Percentiles rank a stretch among this genome's conserved stretches.
phyloP scores from a whole-genome alignment of 2,113 vertebrate species.

The Strix uralensis region DNA sequence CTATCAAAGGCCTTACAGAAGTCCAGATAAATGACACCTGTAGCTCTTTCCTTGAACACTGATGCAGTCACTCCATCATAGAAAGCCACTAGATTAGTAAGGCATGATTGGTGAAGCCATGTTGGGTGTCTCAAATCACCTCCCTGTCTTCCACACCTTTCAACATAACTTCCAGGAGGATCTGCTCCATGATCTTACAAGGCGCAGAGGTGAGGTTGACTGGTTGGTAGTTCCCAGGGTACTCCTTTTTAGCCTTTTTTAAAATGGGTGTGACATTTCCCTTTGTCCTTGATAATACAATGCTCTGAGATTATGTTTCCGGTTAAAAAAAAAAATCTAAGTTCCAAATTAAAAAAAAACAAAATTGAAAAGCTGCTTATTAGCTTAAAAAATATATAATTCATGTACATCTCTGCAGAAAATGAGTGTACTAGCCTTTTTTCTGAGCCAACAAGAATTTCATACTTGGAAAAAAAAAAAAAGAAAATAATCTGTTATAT shows the following conservation, averaged over 20 bases:
- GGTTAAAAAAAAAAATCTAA: not conserved
- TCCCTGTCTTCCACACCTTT: not conserved
- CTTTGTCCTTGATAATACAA: not conserved
- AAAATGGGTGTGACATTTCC: not conserved
- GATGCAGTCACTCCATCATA: not conserved
- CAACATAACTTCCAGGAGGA: not conserved
- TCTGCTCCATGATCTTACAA: not conserved
- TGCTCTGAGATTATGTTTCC: not conserved
- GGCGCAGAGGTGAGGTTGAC: accelerated
- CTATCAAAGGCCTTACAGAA: not conserved
- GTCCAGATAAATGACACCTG: no score
- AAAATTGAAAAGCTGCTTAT: accelerated
- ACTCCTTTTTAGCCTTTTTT: not conserved
- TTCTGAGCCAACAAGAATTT: not conserved
- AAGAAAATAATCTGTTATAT: not conserved
- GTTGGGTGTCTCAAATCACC: not conserved
- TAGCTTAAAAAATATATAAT: not conserved
- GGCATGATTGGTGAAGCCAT: not conserved
- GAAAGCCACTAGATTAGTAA: not conserved
- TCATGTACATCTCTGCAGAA: not conserved
- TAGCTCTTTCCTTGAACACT: not conserved
- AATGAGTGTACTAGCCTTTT: not conserved
- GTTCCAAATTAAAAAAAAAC: not conserved
- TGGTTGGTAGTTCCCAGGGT: not conserved
- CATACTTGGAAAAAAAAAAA: not conserved